Evolutionary conservation across 2,113 vertebrate genomes (phyloP).

Genomic region (Hyperoodon ampullatus): DNA sequence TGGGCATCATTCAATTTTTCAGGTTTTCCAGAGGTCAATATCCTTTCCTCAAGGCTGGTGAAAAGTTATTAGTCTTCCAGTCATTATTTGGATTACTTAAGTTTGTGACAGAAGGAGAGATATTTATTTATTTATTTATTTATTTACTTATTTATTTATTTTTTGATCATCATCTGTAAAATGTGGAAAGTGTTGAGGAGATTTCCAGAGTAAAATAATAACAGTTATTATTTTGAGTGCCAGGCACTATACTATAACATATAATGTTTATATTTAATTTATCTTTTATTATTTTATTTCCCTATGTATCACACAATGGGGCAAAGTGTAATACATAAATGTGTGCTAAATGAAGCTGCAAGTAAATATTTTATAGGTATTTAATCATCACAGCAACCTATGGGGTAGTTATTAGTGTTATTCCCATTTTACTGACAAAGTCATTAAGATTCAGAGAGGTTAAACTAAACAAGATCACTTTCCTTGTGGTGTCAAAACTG

Average conservation of each 20-base stretch:
- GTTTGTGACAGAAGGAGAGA: neutral
- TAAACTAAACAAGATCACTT: neutral
- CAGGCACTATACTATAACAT: neutral
- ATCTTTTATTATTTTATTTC: neutral
- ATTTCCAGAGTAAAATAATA: neutral
- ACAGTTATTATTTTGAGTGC: neutral
- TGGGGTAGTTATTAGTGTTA: neutral
- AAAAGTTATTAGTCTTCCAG: neutral
- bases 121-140: neutral
- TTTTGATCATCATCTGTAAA: neutral
- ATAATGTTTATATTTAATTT: neutral
- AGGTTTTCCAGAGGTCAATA: conserved; percentile 2
- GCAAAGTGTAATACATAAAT: neutral
- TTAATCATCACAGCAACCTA: neutral
- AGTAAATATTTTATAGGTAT: neutral
- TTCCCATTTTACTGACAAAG: neutral
- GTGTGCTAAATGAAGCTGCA: neutral
- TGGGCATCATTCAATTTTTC: neutral
- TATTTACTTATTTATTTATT: neutral
- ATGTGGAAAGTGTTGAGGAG: neutral
- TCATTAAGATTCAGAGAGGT: neutral
- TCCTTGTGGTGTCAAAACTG: neutral
- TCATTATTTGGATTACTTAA: conserved; percentile 15
- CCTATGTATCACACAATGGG: neutral
- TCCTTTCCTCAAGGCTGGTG: neutral